Evolutionary conservation across 2,888 invertebrate species (phyloP), one percentile per base, ranked within the genome.

Genomic region (Apamea anceps): DNA sequence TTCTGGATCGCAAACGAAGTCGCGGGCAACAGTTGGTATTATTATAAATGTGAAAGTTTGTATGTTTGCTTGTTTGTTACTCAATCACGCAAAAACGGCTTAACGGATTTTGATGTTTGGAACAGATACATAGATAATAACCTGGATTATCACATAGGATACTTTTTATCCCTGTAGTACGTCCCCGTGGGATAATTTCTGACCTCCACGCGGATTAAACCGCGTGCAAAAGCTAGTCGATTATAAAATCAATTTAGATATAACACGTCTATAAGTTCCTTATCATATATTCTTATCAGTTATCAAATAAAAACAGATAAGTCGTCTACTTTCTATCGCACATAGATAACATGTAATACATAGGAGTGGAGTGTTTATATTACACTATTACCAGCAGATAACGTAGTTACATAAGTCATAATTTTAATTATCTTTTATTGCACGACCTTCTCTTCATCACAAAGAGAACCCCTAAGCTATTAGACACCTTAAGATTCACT

Each of bases 241-340:
- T 18, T 45, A 54, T 0, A 42, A 42, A 6, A 45, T 21, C 21
- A 15, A 51, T 5, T 48, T 70, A 10, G 7, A 2, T 28, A 42
- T 28, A n/a, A 21, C 32, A 54, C 21, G 25, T 51, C 13, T 68
- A 60, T 42, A 42, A n/a, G 28, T 37, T 28, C 0, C 42, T 45
- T 70, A 67, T 83, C 48, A 54, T 51, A 32, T 63, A 62, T 37
- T 72, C 28, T 48, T 71, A 85, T 85, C 85, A 25, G 5, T 21
- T 72, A 84, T 72, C 72, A 78, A 68, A 67, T 63, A 21, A 72
- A 57, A 65, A 85, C 48, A 73, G 73, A 80, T 73, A 85, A 54
- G 21, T 15, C 12, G 15, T n/a, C 51, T 45, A 54, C 72, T 57
- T 37, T 75, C 37, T 81, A 75, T 82, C 60, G 15, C 63, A 65